Base-by-base conservation (phyloP, 1,140 invertebrate species). In the Temnothorax nylanderi region DNA sequence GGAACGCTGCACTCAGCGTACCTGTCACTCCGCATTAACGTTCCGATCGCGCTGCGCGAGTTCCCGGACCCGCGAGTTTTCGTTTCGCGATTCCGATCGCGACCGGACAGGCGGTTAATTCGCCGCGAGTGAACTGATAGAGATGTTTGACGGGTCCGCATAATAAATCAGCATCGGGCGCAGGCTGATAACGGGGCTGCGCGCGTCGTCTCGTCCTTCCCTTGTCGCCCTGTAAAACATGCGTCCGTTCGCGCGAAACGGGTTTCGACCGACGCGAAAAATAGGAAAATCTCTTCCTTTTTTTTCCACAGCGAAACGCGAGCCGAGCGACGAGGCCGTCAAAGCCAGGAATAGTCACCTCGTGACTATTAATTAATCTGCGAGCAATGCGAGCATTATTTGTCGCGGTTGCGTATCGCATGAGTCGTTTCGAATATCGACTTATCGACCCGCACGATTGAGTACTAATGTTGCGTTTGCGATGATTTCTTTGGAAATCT, bases 351-450 rank as follows among this genome's bases (percentile, higher is more conserved):
- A 62, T 51, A 62, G 47, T 87, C 11, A 51, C 72, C 54, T 76
- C 56, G 62, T 64, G 88, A 86, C 26, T 1, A 26, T 89, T 94
- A 92, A 94, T 94, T 94, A 93, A 93, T 93, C 90, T 89, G 93
- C 90, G 88, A 92, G 88, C 76, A 91, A 90, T 89, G 93, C 90
- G 88, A 92, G 88, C 76, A 91, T 94, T 93, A 93, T 94, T 92
- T 86, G 32, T 44, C 69, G 41, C 49, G n/a, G 78, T 58, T 88
- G 92, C 86, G 82, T 84, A 77, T 84, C 62, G 49, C 92, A 93
- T 89, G 90, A 91, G 85, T 44, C 65, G 90, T 93, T 92, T 77
- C 49, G 85, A 89, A 90, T 92, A 89, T 89, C 85, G 85, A 69
- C 76, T 90, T 92, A 92, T 92, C 89, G 81, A 26, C 16, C 62